A percentile compares a stretch with the other conserved stretches of the same genome.
These are phyloP conservation scores for Saturnia pavonia DNA, from an alignment of 2,888 invertebrate genomes.

Conservation along the genomic window DNA sequence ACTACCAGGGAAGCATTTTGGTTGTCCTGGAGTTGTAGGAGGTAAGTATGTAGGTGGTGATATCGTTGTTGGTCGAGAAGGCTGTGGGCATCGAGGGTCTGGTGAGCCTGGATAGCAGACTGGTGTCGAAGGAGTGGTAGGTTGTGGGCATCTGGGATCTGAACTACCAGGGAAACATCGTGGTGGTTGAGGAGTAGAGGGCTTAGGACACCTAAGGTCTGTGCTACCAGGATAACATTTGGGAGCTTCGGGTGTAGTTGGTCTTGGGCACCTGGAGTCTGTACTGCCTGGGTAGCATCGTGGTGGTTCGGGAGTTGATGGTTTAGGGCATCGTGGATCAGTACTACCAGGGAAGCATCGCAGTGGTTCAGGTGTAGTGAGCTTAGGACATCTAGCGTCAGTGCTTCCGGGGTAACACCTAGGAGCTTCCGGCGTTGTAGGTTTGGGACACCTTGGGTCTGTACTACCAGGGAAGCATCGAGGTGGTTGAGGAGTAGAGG, in stretches of 20 bases:
- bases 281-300: no score
- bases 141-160: constrained; percentile 41
- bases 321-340: constrained; percentile 38
- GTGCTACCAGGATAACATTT: no score
- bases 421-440: no score
- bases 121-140: constrained; percentile 34
- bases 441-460: no score
- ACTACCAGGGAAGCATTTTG: constrained; percentile 39
- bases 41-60: constrained; percentile 39
- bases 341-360: constrained; percentile 55
- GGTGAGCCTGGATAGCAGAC: constrained; percentile 33
- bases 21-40: constrained; percentile 25
- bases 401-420: constrained; percentile 18
- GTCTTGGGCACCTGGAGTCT: no score
- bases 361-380: constrained; percentile 33
- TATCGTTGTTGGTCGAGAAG: constrained; percentile 33
- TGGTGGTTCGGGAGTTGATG: constrained; percentile 21
- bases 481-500: no score
- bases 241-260: no score
- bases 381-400: constrained; percentile 27
- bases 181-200: constrained; percentile 40
- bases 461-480: no score
- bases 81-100: constrained; percentile 31
- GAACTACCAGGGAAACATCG: constrained; percentile 15
- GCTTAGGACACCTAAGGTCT: no score